Conservation (phyloP, 2,888 invertebrate genomes). For the Eledone cirrhosa region DNA sequence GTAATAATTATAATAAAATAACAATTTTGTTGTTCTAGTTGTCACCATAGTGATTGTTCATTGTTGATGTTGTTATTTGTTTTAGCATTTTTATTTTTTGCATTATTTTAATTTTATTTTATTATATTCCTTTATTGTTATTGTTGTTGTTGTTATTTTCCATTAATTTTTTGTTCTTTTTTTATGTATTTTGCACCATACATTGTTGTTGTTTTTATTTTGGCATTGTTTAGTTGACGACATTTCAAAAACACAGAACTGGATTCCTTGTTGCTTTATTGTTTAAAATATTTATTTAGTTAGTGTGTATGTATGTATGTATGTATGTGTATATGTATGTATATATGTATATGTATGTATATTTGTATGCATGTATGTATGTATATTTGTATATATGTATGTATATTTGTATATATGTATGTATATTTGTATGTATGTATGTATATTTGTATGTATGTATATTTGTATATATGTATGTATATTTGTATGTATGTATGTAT, state of each 20-base stretch:
- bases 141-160: constrained; percentile 5
- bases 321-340: too few relatives aligned
- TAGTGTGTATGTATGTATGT: not conserved
- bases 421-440: not conserved
- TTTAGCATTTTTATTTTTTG: not conserved
- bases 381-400: not conserved
- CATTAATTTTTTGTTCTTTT: not conserved
- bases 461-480: not conserved
- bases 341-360: not conserved
- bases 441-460: not conserved
- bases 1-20: too few relatives aligned
- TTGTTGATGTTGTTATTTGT: constrained; percentile 5
- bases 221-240: not conserved
- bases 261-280: not conserved
- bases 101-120: not conserved
- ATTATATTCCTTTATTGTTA: not conserved
- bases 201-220: not conserved
- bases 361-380: not conserved
- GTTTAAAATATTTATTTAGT: not conserved
- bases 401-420: not conserved
- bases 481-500: too few relatives aligned
- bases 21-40: too few relatives aligned
- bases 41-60: too few relatives aligned
- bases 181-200: not conserved
- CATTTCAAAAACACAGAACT: not conserved